Percentiles rank a stretch among this genome's conserved stretches.
These are phyloP conservation scores for Fistularia tabacaria DNA, from an alignment of 2,797 vertebrate species.

Conservation along the genomic window DNA sequence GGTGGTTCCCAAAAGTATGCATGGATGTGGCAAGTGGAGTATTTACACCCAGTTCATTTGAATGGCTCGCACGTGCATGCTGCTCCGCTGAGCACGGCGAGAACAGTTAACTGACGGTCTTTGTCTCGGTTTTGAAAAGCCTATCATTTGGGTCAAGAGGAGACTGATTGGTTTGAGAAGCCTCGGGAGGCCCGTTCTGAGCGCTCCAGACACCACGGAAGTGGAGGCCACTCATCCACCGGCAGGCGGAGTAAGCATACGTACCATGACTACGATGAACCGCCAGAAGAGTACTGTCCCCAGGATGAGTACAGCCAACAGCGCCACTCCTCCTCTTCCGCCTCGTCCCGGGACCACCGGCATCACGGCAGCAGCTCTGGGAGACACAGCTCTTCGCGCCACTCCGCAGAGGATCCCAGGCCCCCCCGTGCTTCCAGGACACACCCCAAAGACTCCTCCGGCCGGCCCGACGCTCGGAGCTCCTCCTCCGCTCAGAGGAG, in stretches of 20 bases:
- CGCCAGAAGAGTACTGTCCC: conserved; percentile 90
- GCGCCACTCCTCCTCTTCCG: conserved; percentile 74
- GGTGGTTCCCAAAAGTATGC: conserved; percentile 40
- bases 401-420: conserved; percentile 84
- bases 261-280: conserved; percentile 95
- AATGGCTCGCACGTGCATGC: conserved; percentile 81
- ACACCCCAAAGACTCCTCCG: conserved; percentile 82
- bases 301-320: conserved; percentile 87
- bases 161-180: conserved; percentile 99
- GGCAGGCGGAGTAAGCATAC: conserved; percentile 91
- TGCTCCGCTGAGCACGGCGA: conserved; percentile 25
- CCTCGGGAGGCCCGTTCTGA: conserved; percentile 91
- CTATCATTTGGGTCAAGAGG: conserved; percentile 99
- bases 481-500: conserved; percentile 82
- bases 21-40: conserved; percentile 52
- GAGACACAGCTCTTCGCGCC: conserved; percentile 86
- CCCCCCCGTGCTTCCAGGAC: conserved; percentile 83
- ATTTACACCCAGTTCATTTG: conserved; percentile 61
- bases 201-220: conserved; percentile 88
- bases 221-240: conserved; percentile 85
- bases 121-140: conserved; percentile 91
- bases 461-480: conserved; percentile 80
- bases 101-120: conserved; percentile 78
- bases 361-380: conserved; percentile 87
- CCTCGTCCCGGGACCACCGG: conserved; percentile 85